Conservation (phyloP, 2,888 invertebrate species). For the Andricus quercusramuli region DNA sequence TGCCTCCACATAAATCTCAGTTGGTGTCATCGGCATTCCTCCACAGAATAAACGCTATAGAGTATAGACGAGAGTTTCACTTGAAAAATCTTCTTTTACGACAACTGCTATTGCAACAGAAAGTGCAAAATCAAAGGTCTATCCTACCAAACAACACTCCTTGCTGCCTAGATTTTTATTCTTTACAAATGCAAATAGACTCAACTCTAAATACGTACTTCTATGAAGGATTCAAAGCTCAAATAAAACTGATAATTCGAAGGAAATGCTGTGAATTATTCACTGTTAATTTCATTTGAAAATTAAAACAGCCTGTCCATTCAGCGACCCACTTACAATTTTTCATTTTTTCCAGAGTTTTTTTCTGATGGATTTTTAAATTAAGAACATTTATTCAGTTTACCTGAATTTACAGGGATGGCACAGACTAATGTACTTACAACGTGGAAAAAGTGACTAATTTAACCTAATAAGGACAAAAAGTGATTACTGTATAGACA, state of each 20-base stretch:
- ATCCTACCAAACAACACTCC: neutral
- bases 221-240: neutral
- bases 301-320: neutral
- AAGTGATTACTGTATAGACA: no score
- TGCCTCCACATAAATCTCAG: slow-evolving; percentile 62
- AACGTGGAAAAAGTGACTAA: no score
- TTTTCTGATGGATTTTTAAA: no score
- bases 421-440: no score
- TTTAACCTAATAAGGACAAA: no score
- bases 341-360: neutral
- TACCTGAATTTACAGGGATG: no score
- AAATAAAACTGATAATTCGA: neutral
- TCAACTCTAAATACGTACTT: neutral
- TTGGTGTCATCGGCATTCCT: slow-evolving; percentile 59
- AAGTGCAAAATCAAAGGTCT: slow-evolving; percentile 30
- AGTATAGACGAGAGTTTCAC: slow-evolving; percentile 38
- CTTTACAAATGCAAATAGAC: slow-evolving; percentile 13
- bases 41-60: slow-evolving; percentile 56
- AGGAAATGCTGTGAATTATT: neutral
- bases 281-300: neutral
- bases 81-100: slow-evolving; percentile 37
- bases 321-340: neutral
- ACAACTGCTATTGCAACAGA: slow-evolving; percentile 24
- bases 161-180: slow-evolving; percentile 6
- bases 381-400: rapidly evolving